Evolutionary conservation across 2,888 invertebrate genomes (phyloP).

Genomic region (Lomographa bimaculata): DNA sequence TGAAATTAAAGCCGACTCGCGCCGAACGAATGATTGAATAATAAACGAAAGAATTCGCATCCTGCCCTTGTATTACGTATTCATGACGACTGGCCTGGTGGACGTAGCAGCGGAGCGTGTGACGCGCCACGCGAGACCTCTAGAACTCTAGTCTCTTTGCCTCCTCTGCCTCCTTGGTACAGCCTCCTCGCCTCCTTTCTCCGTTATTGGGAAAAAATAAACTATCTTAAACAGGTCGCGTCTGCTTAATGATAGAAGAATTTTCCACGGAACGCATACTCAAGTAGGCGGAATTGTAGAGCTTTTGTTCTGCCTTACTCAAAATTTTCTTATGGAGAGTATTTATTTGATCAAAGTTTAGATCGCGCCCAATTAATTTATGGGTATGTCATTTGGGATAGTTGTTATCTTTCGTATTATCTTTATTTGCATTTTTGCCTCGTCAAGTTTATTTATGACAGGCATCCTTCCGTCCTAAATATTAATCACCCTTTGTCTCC

Average conservation of each 20-base stretch:
- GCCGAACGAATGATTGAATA: slow-evolving; percentile 84
- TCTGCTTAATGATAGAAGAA: slow-evolving; percentile 11
- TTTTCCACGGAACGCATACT: slow-evolving; percentile 4
- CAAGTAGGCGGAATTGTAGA: slow-evolving; percentile 3
- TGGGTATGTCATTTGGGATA: too few relatives aligned
- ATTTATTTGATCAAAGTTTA: too few relatives aligned
- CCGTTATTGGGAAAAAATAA: slow-evolving; percentile 19
- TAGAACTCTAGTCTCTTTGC: too few relatives aligned
- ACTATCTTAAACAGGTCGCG: slow-evolving; percentile 9
- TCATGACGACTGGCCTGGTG: slow-evolving; percentile 76
- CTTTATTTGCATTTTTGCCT: slow-evolving; percentile 22
- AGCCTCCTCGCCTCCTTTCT: slow-evolving; percentile 34
- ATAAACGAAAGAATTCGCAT: slow-evolving; percentile 83
- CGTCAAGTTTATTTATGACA: slow-evolving; percentile 28
- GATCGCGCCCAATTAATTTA: too few relatives aligned
- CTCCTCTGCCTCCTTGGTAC: background rate
- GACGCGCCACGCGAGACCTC: slow-evolving; percentile 44
- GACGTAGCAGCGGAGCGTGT: slow-evolving; percentile 47
- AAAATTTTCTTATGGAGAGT: too few relatives aligned
- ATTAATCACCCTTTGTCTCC: slow-evolving; percentile 50
- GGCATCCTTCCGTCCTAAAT: slow-evolving; percentile 35
- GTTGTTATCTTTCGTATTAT: too few relatives aligned
- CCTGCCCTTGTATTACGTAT: slow-evolving; percentile 82
- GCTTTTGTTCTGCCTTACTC: too few relatives aligned
- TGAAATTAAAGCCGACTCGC: slow-evolving; percentile 83